Percentiles rank a stretch among this genome's conserved stretches.
Evolutionary conservation across 1,140 invertebrate species (phyloP).

Genomic region (Drosophila nigrodunni): DNA sequence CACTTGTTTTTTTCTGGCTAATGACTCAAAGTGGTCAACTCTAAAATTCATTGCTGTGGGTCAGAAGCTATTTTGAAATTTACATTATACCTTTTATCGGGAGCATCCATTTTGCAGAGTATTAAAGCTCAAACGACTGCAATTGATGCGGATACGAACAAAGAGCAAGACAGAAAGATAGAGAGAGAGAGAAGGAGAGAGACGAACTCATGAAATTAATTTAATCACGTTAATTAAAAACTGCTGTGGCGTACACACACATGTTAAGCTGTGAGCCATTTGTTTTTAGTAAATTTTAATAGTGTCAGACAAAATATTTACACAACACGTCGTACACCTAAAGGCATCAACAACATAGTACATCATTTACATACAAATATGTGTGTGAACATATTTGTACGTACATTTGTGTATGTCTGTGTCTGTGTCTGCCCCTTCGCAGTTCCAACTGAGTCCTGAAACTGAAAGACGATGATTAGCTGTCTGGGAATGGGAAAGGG

Average conservation of each 20-base stretch:
- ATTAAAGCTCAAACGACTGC: constrained; percentile 34
- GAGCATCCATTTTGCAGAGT: not conserved
- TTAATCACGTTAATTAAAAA: constrained; percentile 80
- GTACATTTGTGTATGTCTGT: too few relatives aligned
- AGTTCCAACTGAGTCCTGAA: too few relatives aligned
- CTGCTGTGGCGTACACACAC: constrained; percentile 20
- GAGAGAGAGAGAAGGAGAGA: too few relatives aligned
- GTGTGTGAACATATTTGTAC: not conserved
- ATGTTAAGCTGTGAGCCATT: constrained; percentile 25
- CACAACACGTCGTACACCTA: constrained; percentile 64
- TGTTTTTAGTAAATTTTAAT: constrained; percentile 72
- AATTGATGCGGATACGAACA: constrained; percentile 20
- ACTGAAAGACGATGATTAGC: too few relatives aligned
- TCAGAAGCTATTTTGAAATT: not conserved
- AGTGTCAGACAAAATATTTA: constrained; percentile 70
- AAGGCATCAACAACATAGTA: constrained; percentile 20
- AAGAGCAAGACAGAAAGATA: not conserved
- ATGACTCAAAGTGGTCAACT: too few relatives aligned
- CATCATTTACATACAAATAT: not conserved
- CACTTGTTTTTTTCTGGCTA: too few relatives aligned
- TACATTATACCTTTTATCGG: not conserved
- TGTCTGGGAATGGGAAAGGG: too few relatives aligned
- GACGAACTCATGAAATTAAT: constrained; percentile 73
- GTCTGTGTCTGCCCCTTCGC: too few relatives aligned
- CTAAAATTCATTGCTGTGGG: too few relatives aligned